Percentiles rank a stretch among this genome's conserved stretches.
These are phyloP conservation scores for Atopsyche davidsoni DNA, from an alignment of 1,140 invertebrate species.

Conservation along the genomic window DNA sequence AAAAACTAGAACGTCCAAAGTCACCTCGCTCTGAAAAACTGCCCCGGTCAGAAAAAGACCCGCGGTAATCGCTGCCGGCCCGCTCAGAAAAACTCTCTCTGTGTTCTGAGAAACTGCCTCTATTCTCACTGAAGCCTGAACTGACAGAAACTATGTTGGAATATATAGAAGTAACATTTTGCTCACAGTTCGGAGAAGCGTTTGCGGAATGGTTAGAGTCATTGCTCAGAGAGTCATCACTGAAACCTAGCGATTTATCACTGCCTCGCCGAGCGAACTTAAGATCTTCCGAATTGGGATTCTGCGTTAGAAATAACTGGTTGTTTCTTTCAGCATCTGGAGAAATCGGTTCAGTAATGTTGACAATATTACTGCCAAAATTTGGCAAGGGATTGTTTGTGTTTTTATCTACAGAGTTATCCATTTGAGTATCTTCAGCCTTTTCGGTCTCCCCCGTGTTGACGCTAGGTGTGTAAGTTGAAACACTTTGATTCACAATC, in stretches of 20 bases:
- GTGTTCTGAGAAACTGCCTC: slow-evolving; percentile 45
- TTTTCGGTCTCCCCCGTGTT: not conserved
- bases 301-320: slow-evolving; percentile 33
- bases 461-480: not conserved
- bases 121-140: slow-evolving; percentile 46
- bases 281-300: slow-evolving; percentile 32
- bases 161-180: slow-evolving; percentile 46
- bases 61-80: slow-evolving; percentile 27
- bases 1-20: slow-evolving; percentile 41
- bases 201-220: slow-evolving; percentile 49
- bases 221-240: slow-evolving; percentile 60
- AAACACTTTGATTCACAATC: not conserved
- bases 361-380: slow-evolving; percentile 12
- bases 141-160: slow-evolving; percentile 46
- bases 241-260: slow-evolving; percentile 60
- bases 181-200: slow-evolving; percentile 45
- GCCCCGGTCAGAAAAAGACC: slow-evolving; percentile 42
- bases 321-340: slow-evolving; percentile 34
- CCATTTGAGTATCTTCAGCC: slow-evolving; percentile 1
- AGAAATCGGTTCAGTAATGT: slow-evolving; percentile 14
- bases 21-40: slow-evolving; percentile 46
- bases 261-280: slow-evolving; percentile 44
- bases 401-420: slow-evolving; percentile 9
- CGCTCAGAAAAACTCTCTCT: slow-evolving; percentile 42
- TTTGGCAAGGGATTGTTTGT: slow-evolving; percentile 21